Evolutionary conservation across 2,113 vertebrate genomes (phyloP), one percentile per base, ranked within the genome.

Genomic region (Anguilla rostrata): DNA sequence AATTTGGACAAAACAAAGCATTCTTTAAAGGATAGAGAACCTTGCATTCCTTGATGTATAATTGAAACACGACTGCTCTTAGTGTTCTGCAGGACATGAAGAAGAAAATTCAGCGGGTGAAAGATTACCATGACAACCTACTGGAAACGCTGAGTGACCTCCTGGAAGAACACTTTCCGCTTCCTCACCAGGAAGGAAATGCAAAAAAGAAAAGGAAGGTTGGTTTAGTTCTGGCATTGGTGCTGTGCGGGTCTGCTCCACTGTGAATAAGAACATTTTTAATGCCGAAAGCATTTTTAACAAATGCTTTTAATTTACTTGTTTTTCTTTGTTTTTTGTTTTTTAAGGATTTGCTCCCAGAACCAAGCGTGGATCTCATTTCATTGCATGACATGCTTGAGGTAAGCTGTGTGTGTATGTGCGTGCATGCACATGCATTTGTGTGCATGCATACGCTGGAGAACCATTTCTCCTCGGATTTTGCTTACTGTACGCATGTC

Each of bases 381-480:
- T 94, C 95, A 34, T 90, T 96, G 14, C 92, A 87, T 91, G 93
- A 95, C 83, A 94, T 96, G 87, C 93, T 96, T 8, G 95, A 96
- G 95, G 95, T 95, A 87, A 39, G 90, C 91, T 80, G 88, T 71
- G 12, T 71, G 29, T 41, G 12, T n/a, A 49, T 71, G 63, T 20
- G 79, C 83, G 40, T 14, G 1, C 53, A 71, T 71, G 41, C 39
- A 71, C 29, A 63, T 26, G 43, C 43, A 2, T 46, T 40, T 49
- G 22, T 86, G 29, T 41, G 12, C 34, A 14, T 86, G 11, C 14
- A 16, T 1, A 46, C 39, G 0, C 43, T 40, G 39, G 18, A 20
- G 14, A 81, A 81, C 14, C 16, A 18, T 81, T 22, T 40, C 15
- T 53, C 49, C 11, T 53, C 7, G 49, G 12, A 53, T 53, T 53